A percentile compares a stretch with the other conserved stretches of the same genome.
phyloP scores from a whole-genome alignment of 2,888 invertebrate species.

The Latheticus oryzae region DNA sequence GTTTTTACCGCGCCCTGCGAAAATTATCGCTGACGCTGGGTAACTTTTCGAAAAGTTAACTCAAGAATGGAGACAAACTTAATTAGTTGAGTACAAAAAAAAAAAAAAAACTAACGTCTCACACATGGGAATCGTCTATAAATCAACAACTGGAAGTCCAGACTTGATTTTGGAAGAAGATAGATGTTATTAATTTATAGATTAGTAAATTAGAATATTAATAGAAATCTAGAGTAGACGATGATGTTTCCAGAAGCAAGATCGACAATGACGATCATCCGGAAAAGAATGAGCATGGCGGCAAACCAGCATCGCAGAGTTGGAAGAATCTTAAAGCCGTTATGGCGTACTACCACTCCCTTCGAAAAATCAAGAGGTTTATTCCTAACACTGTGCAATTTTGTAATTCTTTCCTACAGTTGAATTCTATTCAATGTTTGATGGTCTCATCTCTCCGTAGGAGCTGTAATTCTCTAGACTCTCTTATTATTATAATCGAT shows the following conservation, averaged over 20 bases:
- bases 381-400: constrained; percentile 40
- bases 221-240: constrained; percentile 33
- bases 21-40: too few species aligned
- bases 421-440: constrained; percentile 41
- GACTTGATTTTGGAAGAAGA: too few species aligned
- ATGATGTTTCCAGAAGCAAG: constrained; percentile 36
- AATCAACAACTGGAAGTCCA: too few species aligned
- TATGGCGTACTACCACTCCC: constrained; percentile 89
- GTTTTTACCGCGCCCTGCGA: constrained; percentile 17
- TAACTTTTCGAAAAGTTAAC: constrained; percentile 3
- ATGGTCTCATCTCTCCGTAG: constrained; percentile 41
- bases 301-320: constrained; percentile 71
- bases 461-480: constrained; percentile 37
- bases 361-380: constrained; percentile 91
- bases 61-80: not conserved
- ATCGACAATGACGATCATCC: constrained; percentile 31
- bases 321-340: constrained; percentile 90
- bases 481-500: constrained; percentile 23
- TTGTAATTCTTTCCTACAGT: constrained; percentile 41
- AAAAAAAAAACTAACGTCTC: not conserved
- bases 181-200: too few species aligned
- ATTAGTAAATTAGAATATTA: too few species aligned
- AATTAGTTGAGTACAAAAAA: not conserved
- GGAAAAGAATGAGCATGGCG: constrained; percentile 49
- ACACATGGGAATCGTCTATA: too few species aligned